Evolutionary conservation across 2,797 vertebrate species (phyloP).

Genomic region (Pangasius macronema): DNA sequence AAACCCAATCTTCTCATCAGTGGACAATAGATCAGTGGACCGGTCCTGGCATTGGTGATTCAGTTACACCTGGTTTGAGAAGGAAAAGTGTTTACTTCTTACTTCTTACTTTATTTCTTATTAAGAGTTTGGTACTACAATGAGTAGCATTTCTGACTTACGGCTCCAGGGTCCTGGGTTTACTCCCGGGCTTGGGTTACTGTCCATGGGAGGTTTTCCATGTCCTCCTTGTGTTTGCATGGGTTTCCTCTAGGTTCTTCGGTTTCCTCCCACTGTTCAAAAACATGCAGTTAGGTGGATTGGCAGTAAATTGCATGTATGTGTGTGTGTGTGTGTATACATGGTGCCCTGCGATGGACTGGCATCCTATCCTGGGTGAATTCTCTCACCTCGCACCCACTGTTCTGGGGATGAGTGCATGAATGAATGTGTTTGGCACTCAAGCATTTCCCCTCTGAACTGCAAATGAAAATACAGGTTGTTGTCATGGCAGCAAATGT

Average conservation of each 20-base stretch:
- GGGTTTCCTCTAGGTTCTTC: not conserved
- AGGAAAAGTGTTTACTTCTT: slow-evolving; percentile 56
- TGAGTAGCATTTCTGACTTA: not conserved
- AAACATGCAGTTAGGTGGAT: not conserved
- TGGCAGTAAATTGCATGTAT: not conserved
- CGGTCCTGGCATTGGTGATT: slow-evolving; percentile 23
- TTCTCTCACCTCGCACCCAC: slow-evolving; percentile 10
- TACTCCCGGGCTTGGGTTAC: not conserved
- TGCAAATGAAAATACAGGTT: slow-evolving; percentile 41
- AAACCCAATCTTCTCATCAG: slow-evolving; percentile 53
- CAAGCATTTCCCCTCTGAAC: slow-evolving; percentile 38
- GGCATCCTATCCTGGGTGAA: not conserved
- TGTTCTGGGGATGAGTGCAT: slow-evolving; percentile 21
- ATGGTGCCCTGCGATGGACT: not conserved
- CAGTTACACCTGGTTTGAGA: slow-evolving; percentile 62
- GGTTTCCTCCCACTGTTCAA: not conserved
- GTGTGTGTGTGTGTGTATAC: not conserved
- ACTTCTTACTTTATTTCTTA: not conserved
- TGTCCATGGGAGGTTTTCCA: not conserved
- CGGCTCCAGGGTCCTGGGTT: not conserved
- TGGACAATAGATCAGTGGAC: slow-evolving; percentile 28
- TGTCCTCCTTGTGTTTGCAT: not conserved
- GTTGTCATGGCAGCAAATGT: slow-evolving; percentile 34
- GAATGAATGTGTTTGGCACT: slow-evolving; percentile 32
- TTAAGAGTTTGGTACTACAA: not conserved